A percentile compares a stretch with the other conserved stretches of the same genome.
Evolutionary conservation across 2,797 vertebrate genomes (phyloP).

Genomic region (Fistularia commersonii): DNA sequence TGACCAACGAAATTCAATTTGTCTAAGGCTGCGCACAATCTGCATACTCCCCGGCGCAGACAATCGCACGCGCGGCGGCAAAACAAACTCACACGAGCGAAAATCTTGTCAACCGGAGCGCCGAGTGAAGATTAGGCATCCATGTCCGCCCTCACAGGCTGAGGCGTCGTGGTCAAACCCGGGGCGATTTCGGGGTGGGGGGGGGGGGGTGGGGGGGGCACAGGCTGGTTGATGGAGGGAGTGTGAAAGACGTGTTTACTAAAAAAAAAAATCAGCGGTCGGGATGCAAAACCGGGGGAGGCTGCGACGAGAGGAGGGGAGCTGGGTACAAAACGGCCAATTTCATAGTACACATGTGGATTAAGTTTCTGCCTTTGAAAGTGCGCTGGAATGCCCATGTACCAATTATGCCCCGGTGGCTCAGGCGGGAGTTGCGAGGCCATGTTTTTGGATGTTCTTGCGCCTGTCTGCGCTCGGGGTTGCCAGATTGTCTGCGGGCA

Average conservation of each 20-base stretch:
- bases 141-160: conserved; percentile 72
- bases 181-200: conserved; percentile 60
- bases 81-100: conserved; percentile 45
- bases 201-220: conserved; percentile 40
- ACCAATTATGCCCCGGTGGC: conserved; percentile 74
- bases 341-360: conserved; percentile 83
- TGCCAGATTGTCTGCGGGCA: conserved; percentile 75
- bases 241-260: conserved; percentile 33
- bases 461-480: conserved; percentile 58
- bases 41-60: conserved; percentile 39
- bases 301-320: conserved; percentile 27
- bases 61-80: conserved; percentile 27
- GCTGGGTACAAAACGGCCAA: conserved; percentile 75
- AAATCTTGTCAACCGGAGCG: conserved; percentile 74
- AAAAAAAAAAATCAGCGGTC: conserved; percentile 41
- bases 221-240: conserved; percentile 46
- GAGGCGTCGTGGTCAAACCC: conserved; percentile 72
- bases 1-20: conserved; percentile 60
- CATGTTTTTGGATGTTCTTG: conserved; percentile 65
- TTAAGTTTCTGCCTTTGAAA: conserved; percentile 79
- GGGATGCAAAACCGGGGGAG: conserved; percentile 52
- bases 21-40: conserved; percentile 52
- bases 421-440: conserved; percentile 64
- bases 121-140: conserved; percentile 71
- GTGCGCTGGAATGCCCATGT: conserved; percentile 75